Conservation (phyloP, 2,888 invertebrate species). For the Ophonus ardosiacus region DNA sequence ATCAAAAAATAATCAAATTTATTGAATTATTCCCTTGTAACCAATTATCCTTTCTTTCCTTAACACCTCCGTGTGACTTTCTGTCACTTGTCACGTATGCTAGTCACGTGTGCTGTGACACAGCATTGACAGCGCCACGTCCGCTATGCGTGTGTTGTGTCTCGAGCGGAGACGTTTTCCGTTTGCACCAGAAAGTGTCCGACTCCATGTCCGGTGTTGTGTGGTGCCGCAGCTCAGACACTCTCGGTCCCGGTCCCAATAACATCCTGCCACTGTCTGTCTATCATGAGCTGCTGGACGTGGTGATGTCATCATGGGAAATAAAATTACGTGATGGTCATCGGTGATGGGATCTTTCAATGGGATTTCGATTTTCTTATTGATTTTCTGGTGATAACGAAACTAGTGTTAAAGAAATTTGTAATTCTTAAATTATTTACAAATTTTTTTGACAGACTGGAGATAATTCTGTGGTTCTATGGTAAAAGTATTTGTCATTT, state of each 20-base stretch:
- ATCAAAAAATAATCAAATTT: no score
- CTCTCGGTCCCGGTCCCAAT: slow-evolving; percentile 48
- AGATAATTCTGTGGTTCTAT: no score
- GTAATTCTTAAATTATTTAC: no score
- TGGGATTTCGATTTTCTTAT: neutral
- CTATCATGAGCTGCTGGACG: neutral
- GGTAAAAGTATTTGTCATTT: no score
- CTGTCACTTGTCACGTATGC: slow-evolving; percentile 18
- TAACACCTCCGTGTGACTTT: neutral
- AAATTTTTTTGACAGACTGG: no score
- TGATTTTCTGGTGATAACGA: neutral
- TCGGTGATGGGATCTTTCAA: neutral
- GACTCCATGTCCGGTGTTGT: neutral
- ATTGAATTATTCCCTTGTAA: no score
- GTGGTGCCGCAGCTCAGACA: neutral
- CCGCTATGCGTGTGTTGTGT: slow-evolving; percentile 32
- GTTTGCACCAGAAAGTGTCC: slow-evolving; percentile 54
- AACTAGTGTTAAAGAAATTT: no score
- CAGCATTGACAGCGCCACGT: slow-evolving; percentile 16
- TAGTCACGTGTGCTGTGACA: slow-evolving; percentile 35
- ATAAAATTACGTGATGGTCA: neutral
- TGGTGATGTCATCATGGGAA: slow-evolving; percentile 38
- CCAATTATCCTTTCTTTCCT: no score
- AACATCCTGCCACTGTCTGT: slow-evolving; percentile 40
- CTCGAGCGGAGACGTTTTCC: slow-evolving; percentile 51